phyloP scores from a whole-genome alignment of 2,888 invertebrate genomes.

The Andrena chrysosceles region DNA sequence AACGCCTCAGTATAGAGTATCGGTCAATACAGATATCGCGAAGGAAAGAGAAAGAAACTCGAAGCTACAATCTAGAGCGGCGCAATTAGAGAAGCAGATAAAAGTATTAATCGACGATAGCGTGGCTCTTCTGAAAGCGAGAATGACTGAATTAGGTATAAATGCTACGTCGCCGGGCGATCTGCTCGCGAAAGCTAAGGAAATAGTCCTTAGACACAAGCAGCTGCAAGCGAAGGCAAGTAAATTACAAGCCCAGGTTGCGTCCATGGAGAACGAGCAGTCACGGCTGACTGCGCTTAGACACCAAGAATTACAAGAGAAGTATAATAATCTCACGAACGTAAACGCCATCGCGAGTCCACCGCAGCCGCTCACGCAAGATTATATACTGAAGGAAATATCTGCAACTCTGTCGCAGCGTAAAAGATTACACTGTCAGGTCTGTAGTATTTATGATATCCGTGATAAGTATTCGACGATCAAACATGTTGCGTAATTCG shows the following conservation, averaged over 20 bases:
- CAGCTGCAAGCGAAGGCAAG: constrained; percentile 95
- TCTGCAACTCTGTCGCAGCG: constrained; percentile 93
- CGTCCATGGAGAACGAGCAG: constrained; percentile 91
- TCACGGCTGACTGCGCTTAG: constrained; percentile 90
- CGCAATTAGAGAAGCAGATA: constrained; percentile 97
- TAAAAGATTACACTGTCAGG: constrained; percentile 93
- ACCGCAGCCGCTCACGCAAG: constrained; percentile 89
- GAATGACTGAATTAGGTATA: constrained; percentile 96
- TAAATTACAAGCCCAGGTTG: constrained; percentile 93
- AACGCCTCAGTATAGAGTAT: constrained; percentile 90
- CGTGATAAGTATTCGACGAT: background rate
- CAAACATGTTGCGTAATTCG: constrained; percentile 15
- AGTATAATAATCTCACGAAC: constrained; percentile 87
- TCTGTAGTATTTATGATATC: constrained; percentile 70
- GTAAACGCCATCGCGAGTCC: constrained; percentile 88
- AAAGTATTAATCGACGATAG: constrained; percentile 96
- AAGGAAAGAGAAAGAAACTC: constrained; percentile 94
- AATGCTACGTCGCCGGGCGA: constrained; percentile 94
- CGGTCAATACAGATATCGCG: constrained; percentile 91
- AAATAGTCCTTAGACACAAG: constrained; percentile 96
- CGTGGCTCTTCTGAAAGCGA: constrained; percentile 93
- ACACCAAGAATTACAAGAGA: constrained; percentile 91
- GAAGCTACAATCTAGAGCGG: constrained; percentile 92
- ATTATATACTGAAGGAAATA: constrained; percentile 94
- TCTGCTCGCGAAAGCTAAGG: constrained; percentile 93